These are phyloP conservation scores for Macroglossus sobrinus DNA, from an alignment of 2,113 vertebrate species.

Conservation along the genomic window DNA sequence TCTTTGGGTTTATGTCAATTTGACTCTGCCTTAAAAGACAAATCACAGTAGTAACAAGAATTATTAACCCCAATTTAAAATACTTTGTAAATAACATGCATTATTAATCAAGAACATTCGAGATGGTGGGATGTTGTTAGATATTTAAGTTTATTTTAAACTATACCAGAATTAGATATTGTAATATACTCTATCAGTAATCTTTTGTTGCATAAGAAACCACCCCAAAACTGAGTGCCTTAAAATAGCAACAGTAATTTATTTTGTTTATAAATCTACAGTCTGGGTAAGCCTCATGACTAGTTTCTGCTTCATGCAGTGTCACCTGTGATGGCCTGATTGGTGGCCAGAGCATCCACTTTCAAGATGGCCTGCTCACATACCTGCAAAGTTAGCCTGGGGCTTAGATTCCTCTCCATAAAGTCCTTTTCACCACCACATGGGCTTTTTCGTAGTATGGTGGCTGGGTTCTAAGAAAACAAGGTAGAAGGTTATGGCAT, in stretches of 20 bases:
- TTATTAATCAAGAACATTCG: constrained; percentile 13
- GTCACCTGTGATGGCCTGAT: neutral
- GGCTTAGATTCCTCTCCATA: neutral
- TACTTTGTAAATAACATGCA: neutral
- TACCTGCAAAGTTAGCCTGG: neutral
- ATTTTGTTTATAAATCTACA: neutral
- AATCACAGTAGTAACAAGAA: neutral
- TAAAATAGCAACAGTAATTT: neutral
- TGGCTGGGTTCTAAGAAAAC: neutral
- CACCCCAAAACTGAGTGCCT: neutral
- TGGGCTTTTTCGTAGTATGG: neutral
- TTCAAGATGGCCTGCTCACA: neutral
- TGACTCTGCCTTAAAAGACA: constrained; percentile 1
- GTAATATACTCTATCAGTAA: neutral
- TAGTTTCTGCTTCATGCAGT: neutral
- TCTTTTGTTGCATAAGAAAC: neutral
- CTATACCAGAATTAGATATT: neutral
- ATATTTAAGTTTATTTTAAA: neutral
- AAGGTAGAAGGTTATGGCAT: neutral
- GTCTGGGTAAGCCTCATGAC: neutral
- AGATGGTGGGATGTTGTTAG: neutral
- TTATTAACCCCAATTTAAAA: neutral
- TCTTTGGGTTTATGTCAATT: neutral
- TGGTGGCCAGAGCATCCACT: neutral
- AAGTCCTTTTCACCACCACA: neutral